Evolutionary conservation across 2,113 vertebrate species (phyloP), one percentile per base, ranked within the genome.

Genomic region (Dolichallabes microphthalmus): DNA sequence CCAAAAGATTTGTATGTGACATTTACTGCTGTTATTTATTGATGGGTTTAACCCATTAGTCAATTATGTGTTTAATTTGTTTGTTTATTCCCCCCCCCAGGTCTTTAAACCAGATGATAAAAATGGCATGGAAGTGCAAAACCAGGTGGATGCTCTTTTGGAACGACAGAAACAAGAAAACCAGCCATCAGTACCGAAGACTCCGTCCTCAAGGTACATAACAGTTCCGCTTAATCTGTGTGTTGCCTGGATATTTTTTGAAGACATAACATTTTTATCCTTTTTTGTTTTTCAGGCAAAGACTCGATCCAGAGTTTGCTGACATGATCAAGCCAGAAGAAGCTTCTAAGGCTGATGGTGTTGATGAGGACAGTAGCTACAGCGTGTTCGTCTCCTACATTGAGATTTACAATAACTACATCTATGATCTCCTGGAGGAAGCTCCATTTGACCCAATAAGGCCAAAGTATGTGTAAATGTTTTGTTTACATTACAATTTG

Each of bases 391-490:
- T 99, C 35, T 99, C 97, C 78, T 99, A 99, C 81, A 95, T 98
- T 0, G 98, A 99, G 92, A 97, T 99, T 90, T 99, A 99, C 91
- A 99, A 99, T 91, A 99, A 99, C 92, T 99, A 99, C 86, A 96
- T 99, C 82, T 99, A 98, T 35, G 97, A 99, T 90, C 97, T 99
- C 2, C 90, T 99, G 69, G 98, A 99, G 85, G 97, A 99, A 64
- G 68, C 92, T 14, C 94, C 94, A 0, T 91, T 93, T 83, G 98
- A 99, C 76, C 94, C 95, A 0, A 95, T 98, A 89, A 97, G 96
- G 87, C 95, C 96, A 80, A 99, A 97, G 98, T 99, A 92, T 96
- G 98, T 90, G 45, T 63, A 10, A 22, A 32, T 64, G 53, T 73
- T 64, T 82, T 64, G 53, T 30, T 68, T 2, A 0, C 0, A 1